Evolutionary conservation across 2,113 vertebrate genomes (phyloP), one percentile per base, ranked within the genome.

Genomic region (Sturnus vulgaris): DNA sequence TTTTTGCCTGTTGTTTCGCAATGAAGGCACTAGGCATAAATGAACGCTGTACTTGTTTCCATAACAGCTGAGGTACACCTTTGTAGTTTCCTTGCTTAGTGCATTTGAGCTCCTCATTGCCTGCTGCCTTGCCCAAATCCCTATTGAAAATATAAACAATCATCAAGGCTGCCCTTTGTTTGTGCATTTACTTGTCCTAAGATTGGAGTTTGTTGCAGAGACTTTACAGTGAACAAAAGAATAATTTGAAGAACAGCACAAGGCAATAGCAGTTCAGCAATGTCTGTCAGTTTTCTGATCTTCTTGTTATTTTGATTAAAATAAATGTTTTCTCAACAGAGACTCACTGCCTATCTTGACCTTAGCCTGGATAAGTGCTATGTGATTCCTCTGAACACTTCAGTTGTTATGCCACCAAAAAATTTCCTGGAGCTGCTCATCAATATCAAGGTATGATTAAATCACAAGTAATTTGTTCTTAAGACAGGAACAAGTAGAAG

Each of bases 351-450:
- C 39, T 99, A 99, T 96, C 98, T 99, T 95, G 99, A 99, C 95
- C 98, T 99, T 93, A 98, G 96, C 91, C 98, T 99, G 98, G 98
- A 99, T 97, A 99, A 99, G 92, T 99, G 99, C 97, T 99, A 99
- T 75, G 98, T 99, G 95, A 99, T 99, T 96, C 98, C 99, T 55
- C 98, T 99, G 95, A 99, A 99, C 97, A 99, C 98, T 44, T 99
- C 99, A 35, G 97, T 99, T 90, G 99, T 99, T 86, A 99, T 99
- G 99, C 99, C 99, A 1, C 99, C 99, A 55, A 98, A 96, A 96
- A 99, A 99, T 97, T 97, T 99, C 15, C 61, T 99, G 98, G 99
- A 99, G 82, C 97, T 99, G 88, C 98, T 99, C 70, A 95, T 98
- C 95, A 99, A 99, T 91, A 97, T 99, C 94, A 99, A 99, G 99